Evolutionary conservation across 2,797 vertebrate species (phyloP), one percentile per base, ranked within the genome.

Genomic region (Myiotriccus ornatus): DNA sequence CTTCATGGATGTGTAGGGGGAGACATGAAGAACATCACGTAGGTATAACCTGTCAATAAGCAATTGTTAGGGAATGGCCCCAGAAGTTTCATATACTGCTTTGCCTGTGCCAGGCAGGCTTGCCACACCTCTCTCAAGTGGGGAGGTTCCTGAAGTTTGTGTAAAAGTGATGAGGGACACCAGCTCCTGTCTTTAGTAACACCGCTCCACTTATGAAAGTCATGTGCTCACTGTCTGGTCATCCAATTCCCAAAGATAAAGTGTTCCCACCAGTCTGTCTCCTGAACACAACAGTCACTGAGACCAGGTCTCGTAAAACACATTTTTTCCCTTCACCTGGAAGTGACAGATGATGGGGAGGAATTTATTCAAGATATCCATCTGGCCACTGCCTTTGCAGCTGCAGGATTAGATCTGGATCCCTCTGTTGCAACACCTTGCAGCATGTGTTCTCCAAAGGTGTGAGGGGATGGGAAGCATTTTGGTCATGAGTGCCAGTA

Each of bases 401-500:
- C 22, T 44, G 24, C n/a, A 62, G 37, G 30, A n/a, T 50, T 60
- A 37, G 39, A 37, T 46, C 37, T 21, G 30, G 22, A 8, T 71
- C n/a, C 34, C n/a, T 57, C 15, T 0, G 1, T 25, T 22, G 20
- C 32, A 67, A 7, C 6, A 15, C 15, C 34, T 84, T 41, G n/a
- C 23, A 24, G 49, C 2, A 1, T 3, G 44, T n/a, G 44, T 2
- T 76, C 44, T 37, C 46, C 67, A 37, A 43, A 25, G 13, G 14
- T 5, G 7, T 0, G 1, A 55, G 13, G 17, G 3, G 22, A 19
- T 11, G 24, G 21, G 30, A 64, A 12, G 23, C 5, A 16, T 55
- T 35, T 39, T 13, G 14, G 14, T 62, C 28, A 24, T 6, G 14
- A 50, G 9, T 6, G 17, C 9, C 41, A 19, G 4, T 5, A 60